Percentiles rank a stretch among this genome's conserved stretches.
Conservation (phyloP, 2,888 invertebrate genomes). For the Sminthurides aquaticus region DNA sequence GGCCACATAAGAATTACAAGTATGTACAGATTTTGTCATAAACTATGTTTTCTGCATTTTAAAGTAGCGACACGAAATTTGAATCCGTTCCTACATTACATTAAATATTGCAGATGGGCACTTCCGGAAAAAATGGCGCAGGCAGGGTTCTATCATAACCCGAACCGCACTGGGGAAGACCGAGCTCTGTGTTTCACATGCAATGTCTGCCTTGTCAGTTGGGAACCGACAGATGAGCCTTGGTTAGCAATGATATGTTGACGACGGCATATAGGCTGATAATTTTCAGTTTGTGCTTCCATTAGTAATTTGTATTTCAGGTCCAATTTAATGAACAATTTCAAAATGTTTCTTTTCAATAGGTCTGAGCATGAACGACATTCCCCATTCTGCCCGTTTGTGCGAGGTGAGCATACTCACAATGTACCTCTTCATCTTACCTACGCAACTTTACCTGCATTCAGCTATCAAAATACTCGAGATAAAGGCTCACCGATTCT, state of each 20-base stretch:
- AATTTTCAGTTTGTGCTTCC: background rate
- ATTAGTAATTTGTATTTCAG: slow-evolving; percentile 1
- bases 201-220: slow-evolving; percentile 86
- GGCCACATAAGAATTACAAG: slow-evolving; percentile 98
- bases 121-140: slow-evolving; percentile 93
- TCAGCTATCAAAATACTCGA: slow-evolving; percentile 15
- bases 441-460: slow-evolving; percentile 71
- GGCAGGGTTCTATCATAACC: slow-evolving; percentile 93
- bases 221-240: slow-evolving; percentile 95
- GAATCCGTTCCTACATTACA: too few relatives aligned
- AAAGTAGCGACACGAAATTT: too few relatives aligned
- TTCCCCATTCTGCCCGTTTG: slow-evolving; percentile 86
- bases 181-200: slow-evolving; percentile 95
- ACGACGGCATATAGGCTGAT: background rate
- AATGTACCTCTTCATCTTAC: slow-evolving; percentile 85
- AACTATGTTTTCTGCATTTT: slow-evolving; percentile 6
- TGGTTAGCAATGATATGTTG: slow-evolving; percentile 54
- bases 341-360: slow-evolving; percentile 26
- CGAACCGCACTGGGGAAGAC: slow-evolving; percentile 81
- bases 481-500: slow-evolving; percentile 24
- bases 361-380: slow-evolving; percentile 89
- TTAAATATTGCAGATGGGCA: slow-evolving; percentile 78
- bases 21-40: slow-evolving; percentile 47
- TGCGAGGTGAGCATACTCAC: slow-evolving; percentile 88
- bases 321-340: too few relatives aligned